A percentile compares a stretch with the other conserved stretches of the same genome.
These are phyloP conservation scores for Scelioninae gen. 2 DNA, from an alignment of 2,888 invertebrate genomes.

Conservation along the genomic window DNA sequence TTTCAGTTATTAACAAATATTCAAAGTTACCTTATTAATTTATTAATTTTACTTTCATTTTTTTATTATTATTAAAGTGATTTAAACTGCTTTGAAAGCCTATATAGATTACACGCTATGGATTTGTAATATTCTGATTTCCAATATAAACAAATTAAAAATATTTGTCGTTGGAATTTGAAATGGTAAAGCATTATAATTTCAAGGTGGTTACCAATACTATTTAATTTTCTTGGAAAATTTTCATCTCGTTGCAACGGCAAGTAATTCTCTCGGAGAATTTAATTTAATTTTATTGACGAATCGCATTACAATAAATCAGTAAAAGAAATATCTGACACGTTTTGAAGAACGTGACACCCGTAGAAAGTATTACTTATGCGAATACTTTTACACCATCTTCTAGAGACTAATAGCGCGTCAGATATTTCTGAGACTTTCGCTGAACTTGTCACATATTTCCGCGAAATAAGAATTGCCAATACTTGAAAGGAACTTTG, in stretches of 20 bases:
- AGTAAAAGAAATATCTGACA: constrained; percentile 24
- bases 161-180: too few species aligned
- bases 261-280: constrained; percentile 19
- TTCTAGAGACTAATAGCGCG: constrained; percentile 40
- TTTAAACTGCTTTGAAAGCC: too few species aligned
- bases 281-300: constrained; percentile 38
- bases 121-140: too few species aligned
- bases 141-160: too few species aligned
- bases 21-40: too few species aligned
- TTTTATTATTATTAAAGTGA: too few species aligned
- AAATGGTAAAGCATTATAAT: too few species aligned
- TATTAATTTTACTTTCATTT: too few species aligned
- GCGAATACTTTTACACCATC: constrained; percentile 23
- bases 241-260: constrained; percentile 8
- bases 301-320: constrained; percentile 34
- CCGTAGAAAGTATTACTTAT: constrained; percentile 29
- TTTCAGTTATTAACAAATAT: too few species aligned
- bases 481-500: constrained; percentile 32
- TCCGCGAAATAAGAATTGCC: constrained; percentile 38
- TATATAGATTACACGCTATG: too few species aligned
- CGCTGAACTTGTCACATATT: constrained; percentile 46
- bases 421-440: constrained; percentile 45
- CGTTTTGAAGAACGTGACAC: constrained; percentile 12
- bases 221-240: too few species aligned
- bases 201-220: too few species aligned